phyloP scores from a whole-genome alignment of 2,113 vertebrate species.

The Notiomystis cincta region DNA sequence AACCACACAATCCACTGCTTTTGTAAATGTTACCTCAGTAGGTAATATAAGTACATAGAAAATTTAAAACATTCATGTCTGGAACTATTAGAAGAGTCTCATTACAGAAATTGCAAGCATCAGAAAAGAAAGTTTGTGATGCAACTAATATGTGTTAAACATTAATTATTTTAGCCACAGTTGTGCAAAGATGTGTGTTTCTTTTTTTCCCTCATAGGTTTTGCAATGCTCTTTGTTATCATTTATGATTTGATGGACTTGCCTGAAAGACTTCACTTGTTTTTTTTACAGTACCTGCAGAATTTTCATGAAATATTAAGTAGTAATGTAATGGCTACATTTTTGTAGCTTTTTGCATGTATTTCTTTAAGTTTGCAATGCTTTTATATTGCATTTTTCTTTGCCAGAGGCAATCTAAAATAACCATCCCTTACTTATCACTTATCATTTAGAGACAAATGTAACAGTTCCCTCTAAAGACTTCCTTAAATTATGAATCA shows the following conservation, averaged over 20 bases:
- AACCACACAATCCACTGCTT: not conserved
- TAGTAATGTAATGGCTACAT: not conserved
- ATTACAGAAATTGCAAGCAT: not conserved
- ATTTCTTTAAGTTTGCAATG: not conserved
- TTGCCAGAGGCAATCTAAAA: not conserved
- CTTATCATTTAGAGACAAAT: not conserved
- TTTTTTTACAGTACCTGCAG: not conserved
- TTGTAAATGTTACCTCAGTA: not conserved
- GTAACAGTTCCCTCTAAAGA: not conserved
- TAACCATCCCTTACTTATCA: not conserved
- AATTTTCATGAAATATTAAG: not conserved
- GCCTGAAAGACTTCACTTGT: not conserved
- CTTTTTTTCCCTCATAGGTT: rapidly evolving
- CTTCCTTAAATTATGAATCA: conserved; percentile 7
- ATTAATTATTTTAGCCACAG: not conserved
- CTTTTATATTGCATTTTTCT: not conserved
- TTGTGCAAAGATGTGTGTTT: not conserved
- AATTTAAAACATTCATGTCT: not conserved
- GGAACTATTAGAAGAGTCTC: not conserved
- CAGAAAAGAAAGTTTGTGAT: not conserved
- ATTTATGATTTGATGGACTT: not conserved
- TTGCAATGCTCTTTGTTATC: not conserved
- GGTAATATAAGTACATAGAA: not conserved
- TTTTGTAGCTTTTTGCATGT: not conserved
- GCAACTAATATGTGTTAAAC: not conserved